Base-by-base conservation (phyloP, 2,113 vertebrate species). In the Polypterus senegalus region DNA sequence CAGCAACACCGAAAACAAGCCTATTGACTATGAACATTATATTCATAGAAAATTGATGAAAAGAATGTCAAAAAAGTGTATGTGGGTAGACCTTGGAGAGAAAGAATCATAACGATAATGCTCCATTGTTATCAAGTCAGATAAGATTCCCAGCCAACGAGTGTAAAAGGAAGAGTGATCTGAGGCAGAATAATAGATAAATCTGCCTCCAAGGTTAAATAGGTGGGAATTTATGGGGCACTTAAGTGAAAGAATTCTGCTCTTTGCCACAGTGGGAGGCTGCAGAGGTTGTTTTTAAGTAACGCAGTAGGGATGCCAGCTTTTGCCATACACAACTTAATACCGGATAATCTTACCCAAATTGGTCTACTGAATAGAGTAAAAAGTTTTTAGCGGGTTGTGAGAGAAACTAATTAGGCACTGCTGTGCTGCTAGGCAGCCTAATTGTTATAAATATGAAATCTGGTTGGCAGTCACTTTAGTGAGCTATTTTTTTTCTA, bases 151-250 rank as follows among this genome's bases (percentile, higher is more conserved):
- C 54, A 71, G 51, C 2, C 61, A 60, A 70, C 54, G 66, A 11
- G 60, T 48, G 51, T 66, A 69, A 70, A 56, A 6, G 54, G 74
- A 65, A 73, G 1, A 3, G 61, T 71, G 54, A 76, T 79, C 82
- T 81, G 71, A 73, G 67, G 58, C 63, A 73, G 60, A 71, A 77
- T 77, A 78, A 67, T 47, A 71, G 53, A 70, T 76, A 65, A 5
- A 69, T 68, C 54, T 67, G 48, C 54, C 62, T 65, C 0, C 2
- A 44, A 44, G 27, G 60, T 72, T 71, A 78, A 79, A 72, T 55
- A 49, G 48, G 57, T 76, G 61, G 9, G 51, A 74, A 59, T 65
- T 64, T 67, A 69, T 66, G 60, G 61, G 48, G 11, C 67, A 58
- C 55, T 69, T 70, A 69, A 64, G 62, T 70, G 64, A 74, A 11